Evolutionary conservation across 2,797 vertebrate genomes (phyloP).

Genomic region (Chelon auratus): DNA sequence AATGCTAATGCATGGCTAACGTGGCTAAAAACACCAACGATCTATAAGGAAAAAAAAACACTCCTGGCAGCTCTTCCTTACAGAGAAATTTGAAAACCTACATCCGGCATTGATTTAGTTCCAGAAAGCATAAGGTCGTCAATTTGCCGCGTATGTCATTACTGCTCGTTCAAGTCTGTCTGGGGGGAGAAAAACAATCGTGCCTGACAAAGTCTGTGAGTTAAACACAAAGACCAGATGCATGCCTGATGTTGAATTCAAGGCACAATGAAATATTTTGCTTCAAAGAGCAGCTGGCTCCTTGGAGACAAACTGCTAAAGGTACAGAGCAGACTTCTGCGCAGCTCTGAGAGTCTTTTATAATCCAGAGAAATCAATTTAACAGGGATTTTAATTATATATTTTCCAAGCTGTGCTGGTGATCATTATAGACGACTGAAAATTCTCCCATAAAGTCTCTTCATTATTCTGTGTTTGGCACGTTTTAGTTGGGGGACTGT

Average conservation of each 20-base stretch:
- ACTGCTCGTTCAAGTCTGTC: slow-evolving; percentile 68
- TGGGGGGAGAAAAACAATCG: slow-evolving; percentile 73
- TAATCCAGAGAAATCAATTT: slow-evolving; percentile 40
- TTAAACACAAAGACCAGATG: slow-evolving; percentile 71
- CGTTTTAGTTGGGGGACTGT: background rate
- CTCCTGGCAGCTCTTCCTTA: slow-evolving; percentile 19
- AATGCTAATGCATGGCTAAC: slow-evolving; percentile 10
- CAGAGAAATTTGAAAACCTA: slow-evolving; percentile 35
- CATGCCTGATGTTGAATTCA: slow-evolving; percentile 57
- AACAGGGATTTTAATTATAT: slow-evolving; percentile 35
- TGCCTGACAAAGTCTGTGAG: slow-evolving; percentile 60
- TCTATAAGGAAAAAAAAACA: slow-evolving; percentile 10
- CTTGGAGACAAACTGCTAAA: slow-evolving; percentile 44
- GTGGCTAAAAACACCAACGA: slow-evolving; percentile 27
- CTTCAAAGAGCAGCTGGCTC: slow-evolving; percentile 49
- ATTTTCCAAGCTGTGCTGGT: slow-evolving; percentile 21
- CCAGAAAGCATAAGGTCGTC: slow-evolving; percentile 58
- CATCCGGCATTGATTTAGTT: slow-evolving; percentile 59
- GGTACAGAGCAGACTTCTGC: slow-evolving; percentile 10
- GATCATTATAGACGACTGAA: slow-evolving; percentile 9
- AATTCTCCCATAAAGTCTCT: background rate
- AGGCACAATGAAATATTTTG: slow-evolving; percentile 57
- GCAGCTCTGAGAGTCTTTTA: slow-evolving; percentile 20
- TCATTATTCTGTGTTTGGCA: background rate
- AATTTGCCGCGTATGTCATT: slow-evolving; percentile 60